These are phyloP conservation scores for Sylvietta virens DNA, from an alignment of 2,113 vertebrate genomes.

Conservation along the genomic window DNA sequence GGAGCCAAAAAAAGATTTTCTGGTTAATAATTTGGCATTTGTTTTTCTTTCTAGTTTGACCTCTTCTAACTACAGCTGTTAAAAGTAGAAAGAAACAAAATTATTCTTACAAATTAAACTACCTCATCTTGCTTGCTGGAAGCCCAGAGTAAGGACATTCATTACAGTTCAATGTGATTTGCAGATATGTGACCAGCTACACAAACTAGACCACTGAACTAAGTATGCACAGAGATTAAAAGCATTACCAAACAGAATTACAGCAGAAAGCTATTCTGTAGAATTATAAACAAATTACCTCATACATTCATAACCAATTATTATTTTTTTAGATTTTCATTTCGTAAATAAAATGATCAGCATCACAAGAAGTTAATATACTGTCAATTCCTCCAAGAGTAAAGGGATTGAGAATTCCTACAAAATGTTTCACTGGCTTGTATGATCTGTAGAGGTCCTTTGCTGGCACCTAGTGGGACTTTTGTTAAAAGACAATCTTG, in stretches of 20 bases:
- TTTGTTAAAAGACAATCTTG: neutral
- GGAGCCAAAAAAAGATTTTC: neutral
- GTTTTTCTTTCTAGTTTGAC: neutral
- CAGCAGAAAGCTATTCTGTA: neutral
- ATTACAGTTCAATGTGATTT: neutral
- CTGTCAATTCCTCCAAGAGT: neutral
- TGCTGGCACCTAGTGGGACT: constrained; percentile 72
- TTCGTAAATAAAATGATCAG: neutral
- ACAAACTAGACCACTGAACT: neutral
- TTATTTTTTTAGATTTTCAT: neutral
- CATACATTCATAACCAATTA: neutral
- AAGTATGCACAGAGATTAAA: neutral
- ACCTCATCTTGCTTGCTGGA: neutral
- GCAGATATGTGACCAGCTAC: neutral
- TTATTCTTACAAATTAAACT: neutral
- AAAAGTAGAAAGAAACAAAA: neutral
- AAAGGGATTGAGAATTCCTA: neutral
- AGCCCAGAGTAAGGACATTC: neutral
- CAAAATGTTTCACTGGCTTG: constrained; percentile 22
- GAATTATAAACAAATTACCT: neutral
- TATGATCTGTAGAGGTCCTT: neutral
- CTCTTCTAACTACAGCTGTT: neutral
- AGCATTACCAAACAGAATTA: neutral
- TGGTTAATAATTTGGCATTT: neutral
- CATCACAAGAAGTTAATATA: neutral